Evolutionary conservation across 2,888 invertebrate genomes (phyloP).

Genomic region (Chromoteleia sp.): DNA sequence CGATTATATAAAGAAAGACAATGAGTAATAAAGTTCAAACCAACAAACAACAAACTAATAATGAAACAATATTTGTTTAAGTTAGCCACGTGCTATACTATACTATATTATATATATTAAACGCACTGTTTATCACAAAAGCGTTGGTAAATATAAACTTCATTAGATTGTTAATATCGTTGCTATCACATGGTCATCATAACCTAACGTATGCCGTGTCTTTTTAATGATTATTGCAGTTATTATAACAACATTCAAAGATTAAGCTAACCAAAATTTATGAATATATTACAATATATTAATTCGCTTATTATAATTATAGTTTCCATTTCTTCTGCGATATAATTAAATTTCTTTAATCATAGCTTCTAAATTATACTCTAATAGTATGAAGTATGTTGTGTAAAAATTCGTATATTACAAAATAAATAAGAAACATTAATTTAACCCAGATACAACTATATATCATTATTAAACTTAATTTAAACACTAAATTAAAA

Average conservation of each 20-base stretch:
- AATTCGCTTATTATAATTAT: conserved; percentile 18
- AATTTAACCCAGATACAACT: too few relatives aligned
- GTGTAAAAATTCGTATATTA: too few relatives aligned
- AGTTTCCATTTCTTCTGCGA: background rate
- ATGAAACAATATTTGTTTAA: conserved; percentile 22
- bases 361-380: too few relatives aligned
- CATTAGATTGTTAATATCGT: conserved; percentile 39
- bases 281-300: conserved; percentile 23
- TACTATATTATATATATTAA: conserved; percentile 16
- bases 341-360: background rate
- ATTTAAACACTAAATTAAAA: too few relatives aligned
- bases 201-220: conserved; percentile 17
- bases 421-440: too few relatives aligned
- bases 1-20: background rate
- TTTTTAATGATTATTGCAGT: conserved; percentile 38
- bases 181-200: conserved; percentile 31
- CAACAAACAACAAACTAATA: conserved; percentile 16
- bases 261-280: conserved; percentile 30
- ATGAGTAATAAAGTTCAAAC: background rate
- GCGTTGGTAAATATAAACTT: conserved; percentile 42
- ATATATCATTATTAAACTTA: too few relatives aligned
- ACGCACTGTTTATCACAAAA: conserved; percentile 37
- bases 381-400: too few relatives aligned
- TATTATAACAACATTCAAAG: conserved; percentile 21
- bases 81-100: conserved; percentile 11